Base-by-base conservation (phyloP, 2,888 invertebrate species). In the Euspilapteryx auroguttella region DNA sequence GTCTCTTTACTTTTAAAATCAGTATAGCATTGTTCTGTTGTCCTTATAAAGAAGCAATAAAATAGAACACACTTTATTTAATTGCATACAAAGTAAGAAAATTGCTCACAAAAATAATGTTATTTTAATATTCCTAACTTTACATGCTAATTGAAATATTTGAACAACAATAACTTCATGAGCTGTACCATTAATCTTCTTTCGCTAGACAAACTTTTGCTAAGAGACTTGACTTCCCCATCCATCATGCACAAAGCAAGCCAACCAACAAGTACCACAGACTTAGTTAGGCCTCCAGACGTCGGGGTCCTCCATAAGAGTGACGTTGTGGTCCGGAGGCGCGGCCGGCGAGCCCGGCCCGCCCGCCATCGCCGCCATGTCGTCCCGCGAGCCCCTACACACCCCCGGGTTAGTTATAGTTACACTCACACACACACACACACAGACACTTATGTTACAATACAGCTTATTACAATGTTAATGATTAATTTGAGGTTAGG, bases 241-340 rank as follows among this genome's bases (percentile, higher is more conserved):
- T 20, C 8, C 12, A 5, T 14, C 23, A 14, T 3, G 14, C n/a
- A 14, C 24, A 13, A 21, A 21, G 15, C 17, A 21, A 8, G 12
- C 10, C 23, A 15, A 20, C 17, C 11, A 24, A 14, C 25, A 26
- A 27, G 29, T 29, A 34, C 33, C 37, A 29, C 24, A 28, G 42
- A 76, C 81, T 87, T 90, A 91, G 83, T 90, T 90, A 55, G 91
- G 90, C 75, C 91, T 89, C 91, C 91, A 92, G 53, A 91, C 89
- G 78, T 91, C 91, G 36, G 91, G 91, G 77, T 92, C 91, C 79
- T 91, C 91, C 90, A 92, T 91, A 47, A 91, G 82, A 36, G 91
- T 90, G 54, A 87, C 86, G 76, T 81, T 85, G 73, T 85, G 84
- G 57, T 81, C 79, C 45, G 76, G 75, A 36, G 63, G 47, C 39